Conservation (phyloP, 2,113 vertebrate genomes). For the Lathamus discolor region DNA sequence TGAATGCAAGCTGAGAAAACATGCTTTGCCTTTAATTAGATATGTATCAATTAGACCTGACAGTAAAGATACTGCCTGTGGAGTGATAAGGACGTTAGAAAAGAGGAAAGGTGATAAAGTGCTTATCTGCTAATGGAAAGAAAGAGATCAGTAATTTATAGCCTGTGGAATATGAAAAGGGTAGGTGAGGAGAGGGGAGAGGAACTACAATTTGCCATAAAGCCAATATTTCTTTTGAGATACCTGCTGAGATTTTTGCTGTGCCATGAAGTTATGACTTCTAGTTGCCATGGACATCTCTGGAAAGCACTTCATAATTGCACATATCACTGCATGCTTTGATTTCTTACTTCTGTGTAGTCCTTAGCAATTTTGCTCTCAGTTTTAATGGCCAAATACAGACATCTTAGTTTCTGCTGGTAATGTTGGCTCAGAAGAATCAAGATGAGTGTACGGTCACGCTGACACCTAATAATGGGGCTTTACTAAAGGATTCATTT, state of each 20-base stretch:
- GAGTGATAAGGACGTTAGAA: not conserved
- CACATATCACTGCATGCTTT: not conserved
- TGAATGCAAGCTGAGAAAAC: not conserved
- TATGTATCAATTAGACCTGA: constrained; percentile 27
- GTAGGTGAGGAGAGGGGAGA: not conserved
- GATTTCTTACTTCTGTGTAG: not conserved
- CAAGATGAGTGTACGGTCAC: not conserved
- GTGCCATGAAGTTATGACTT: not conserved
- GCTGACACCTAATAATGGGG: not conserved
- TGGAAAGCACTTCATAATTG: not conserved
- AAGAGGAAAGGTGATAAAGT: constrained; percentile 11
- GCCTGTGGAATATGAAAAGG: not conserved
- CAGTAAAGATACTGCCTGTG: not conserved
- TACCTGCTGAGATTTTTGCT: not conserved
- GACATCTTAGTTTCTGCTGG: not conserved
- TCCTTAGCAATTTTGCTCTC: not conserved
- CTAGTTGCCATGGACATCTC: not conserved
- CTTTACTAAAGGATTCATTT: not conserved
- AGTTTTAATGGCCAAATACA: not conserved
- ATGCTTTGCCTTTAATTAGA: constrained; percentile 26
- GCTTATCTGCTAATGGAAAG: constrained; percentile 13
- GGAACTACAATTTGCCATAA: not conserved
- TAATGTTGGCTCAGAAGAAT: not conserved
- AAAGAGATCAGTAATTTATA: constrained; percentile 29
- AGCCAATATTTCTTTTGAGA: not conserved